Evolutionary conservation across 2,888 invertebrate genomes (phyloP).

Genomic region (Cerastis rubricosa): DNA sequence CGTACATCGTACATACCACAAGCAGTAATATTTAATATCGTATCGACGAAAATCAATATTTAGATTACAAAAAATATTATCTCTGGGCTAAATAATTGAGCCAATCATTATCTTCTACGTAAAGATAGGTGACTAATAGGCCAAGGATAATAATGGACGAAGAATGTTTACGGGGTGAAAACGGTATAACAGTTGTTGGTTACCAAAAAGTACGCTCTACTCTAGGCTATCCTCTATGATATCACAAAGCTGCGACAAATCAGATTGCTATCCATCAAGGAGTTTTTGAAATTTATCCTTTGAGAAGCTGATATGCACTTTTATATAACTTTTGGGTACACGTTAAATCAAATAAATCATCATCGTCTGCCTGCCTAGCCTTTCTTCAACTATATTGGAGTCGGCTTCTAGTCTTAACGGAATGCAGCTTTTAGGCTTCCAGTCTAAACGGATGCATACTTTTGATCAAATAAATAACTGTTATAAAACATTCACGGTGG

Average conservation of each 20-base stretch:
- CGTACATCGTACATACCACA: neutral
- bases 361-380: no score
- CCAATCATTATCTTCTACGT: conserved; percentile 3
- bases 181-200: neutral
- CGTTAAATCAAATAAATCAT: neutral
- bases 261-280: neutral
- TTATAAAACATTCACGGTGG: neutral
- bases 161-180: conserved; percentile 5
- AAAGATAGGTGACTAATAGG: neutral
- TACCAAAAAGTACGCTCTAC: neutral
- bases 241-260: neutral
- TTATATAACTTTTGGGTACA: neutral
- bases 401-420: no score
- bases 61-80: conserved; percentile 23
- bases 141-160: neutral
- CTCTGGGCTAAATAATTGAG: neutral
- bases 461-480: neutral
- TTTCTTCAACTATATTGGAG: no score
- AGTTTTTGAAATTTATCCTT: neutral
- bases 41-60: conserved; percentile 28
- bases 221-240: neutral
- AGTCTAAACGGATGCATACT: no score
- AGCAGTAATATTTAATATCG: conserved; percentile 11
- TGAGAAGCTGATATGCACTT: neutral
- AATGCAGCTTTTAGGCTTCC: no score